Evolutionary conservation across 2,888 invertebrate species (phyloP).

Genomic region (Chironomus tentans): DNA sequence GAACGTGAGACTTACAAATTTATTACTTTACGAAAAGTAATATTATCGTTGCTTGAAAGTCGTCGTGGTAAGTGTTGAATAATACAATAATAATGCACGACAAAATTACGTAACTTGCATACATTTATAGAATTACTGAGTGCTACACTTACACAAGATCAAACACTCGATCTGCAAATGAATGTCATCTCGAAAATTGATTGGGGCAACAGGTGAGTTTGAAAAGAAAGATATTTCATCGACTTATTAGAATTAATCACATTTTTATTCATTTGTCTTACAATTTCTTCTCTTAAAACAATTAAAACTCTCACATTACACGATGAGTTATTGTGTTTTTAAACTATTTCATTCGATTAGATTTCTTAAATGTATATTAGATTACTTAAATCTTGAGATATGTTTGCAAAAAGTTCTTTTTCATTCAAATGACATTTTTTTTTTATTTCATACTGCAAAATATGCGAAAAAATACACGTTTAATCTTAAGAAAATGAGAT

Average conservation of each 20-base stretch:
- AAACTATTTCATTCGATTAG: background rate
- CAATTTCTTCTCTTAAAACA: background rate
- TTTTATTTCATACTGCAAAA: too few relatives aligned
- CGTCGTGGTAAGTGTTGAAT: slow-evolving; percentile 44
- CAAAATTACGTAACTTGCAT: background rate
- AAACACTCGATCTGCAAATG: slow-evolving; percentile 74
- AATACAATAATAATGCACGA: background rate
- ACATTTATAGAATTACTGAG: slow-evolving; percentile 56
- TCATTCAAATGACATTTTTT: too few relatives aligned
- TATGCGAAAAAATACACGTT: background rate
- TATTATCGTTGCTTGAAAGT: slow-evolving; percentile 81
- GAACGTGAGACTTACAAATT: slow-evolving; percentile 77
- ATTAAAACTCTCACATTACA: background rate
- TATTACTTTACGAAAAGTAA: slow-evolving; percentile 75
- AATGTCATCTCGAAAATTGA: slow-evolving; percentile 87
- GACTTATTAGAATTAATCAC: slow-evolving; percentile 20
- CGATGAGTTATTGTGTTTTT: background rate
- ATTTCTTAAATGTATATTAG: background rate
- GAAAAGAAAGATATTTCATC: background rate
- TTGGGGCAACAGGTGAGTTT: slow-evolving; percentile 87
- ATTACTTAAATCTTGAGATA: slow-evolving; percentile 7
- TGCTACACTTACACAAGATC: slow-evolving; percentile 85
- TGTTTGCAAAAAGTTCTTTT: too few relatives aligned
- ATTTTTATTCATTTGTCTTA: background rate
- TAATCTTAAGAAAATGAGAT: background rate